Base-by-base conservation (phyloP, 64 coral and sea anemone genomes). In the Anthopleura sola region DNA sequence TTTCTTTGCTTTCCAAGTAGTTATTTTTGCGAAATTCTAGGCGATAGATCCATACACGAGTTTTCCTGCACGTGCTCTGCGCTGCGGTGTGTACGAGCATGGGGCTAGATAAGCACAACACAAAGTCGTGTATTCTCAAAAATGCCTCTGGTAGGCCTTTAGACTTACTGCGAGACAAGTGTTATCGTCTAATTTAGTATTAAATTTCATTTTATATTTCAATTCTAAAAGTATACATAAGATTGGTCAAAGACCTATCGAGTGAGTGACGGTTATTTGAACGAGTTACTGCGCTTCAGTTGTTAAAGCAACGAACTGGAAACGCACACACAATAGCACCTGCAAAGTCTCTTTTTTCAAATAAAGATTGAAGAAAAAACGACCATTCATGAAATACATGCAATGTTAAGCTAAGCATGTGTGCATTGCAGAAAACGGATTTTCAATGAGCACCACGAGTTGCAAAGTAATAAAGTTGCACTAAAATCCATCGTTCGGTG, bases 241-340 rank as follows among this genome's bases (percentile, higher is more conserved):
- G 9, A 3, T 6, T 44, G 4, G 4, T 44, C 16, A 53, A 53
- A 53, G n/a, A n/a, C n/a, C n/a, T n/a, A n/a, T n/a, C 0, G 15
- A 9, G 6, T 0, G 66, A 71, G 66, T 11, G 6, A 71, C 66
- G 26, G 66, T 71, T 34, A 12, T 64, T 26, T 64, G 20, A 24
- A 8, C 60, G 40, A 44, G 40, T 6, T 32, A 71, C 29, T 71
- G 37, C 76, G 76, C 76, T 48, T 44, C 76, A 79, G 38, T 79
- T 24, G 20, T 24, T 44, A 38, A 16, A 79, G 76, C 76, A 79
- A 48, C 44, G 76, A 46, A 79, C 76, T 79, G 76, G 38, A 79
- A 79, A 79, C 36, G 21, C 37, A 21, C 36, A 44, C 14, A 79
- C 23, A 79, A 79, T 33, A 79, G 76, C 76, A 79, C 76, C 76